These are phyloP conservation scores for Neodiprion lecontei DNA, from an alignment of 1,140 invertebrate genomes.

Conservation along the genomic window DNA sequence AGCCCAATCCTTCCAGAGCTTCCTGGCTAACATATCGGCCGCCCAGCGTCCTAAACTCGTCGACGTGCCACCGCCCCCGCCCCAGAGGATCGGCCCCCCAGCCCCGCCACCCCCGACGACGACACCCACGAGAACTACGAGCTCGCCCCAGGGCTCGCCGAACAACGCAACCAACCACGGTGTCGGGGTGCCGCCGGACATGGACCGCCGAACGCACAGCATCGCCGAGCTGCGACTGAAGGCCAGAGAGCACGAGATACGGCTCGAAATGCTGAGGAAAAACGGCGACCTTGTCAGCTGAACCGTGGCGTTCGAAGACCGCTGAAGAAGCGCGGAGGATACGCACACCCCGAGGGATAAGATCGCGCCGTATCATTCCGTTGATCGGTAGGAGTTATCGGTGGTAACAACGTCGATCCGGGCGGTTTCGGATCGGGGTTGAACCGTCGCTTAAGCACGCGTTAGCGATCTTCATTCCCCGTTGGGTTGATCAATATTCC, in stretches of 20 bases:
- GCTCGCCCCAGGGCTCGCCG: slow-evolving; percentile 53
- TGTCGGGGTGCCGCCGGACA: slow-evolving; percentile 61
- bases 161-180: slow-evolving; percentile 39
- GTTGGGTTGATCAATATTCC: too few species aligned
- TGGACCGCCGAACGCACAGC: slow-evolving; percentile 86
- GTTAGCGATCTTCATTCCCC: too few species aligned
- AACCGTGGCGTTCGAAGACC: slow-evolving; percentile 28
- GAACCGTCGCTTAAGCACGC: too few species aligned
- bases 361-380: neutral
- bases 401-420: slow-evolving; percentile 4
- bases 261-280: slow-evolving; percentile 83
- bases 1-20: slow-evolving; percentile 82
- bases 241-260: slow-evolving; percentile 90
- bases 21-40: slow-evolving; percentile 81
- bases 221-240: slow-evolving; percentile 90
- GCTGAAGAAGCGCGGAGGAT: neutral
- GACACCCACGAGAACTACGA: slow-evolving; percentile 42
- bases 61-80: slow-evolving; percentile 53
- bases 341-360: neutral
- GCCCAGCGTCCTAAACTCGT: slow-evolving; percentile 65
- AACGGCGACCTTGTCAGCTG: slow-evolving; percentile 83
- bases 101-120: slow-evolving; percentile 52
- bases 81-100: slow-evolving; percentile 49
- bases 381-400: neutral
- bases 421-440: too few species aligned